Base-by-base conservation (phyloP, 2,888 invertebrate genomes). In the Caenorhabditis auriculariae region DNA sequence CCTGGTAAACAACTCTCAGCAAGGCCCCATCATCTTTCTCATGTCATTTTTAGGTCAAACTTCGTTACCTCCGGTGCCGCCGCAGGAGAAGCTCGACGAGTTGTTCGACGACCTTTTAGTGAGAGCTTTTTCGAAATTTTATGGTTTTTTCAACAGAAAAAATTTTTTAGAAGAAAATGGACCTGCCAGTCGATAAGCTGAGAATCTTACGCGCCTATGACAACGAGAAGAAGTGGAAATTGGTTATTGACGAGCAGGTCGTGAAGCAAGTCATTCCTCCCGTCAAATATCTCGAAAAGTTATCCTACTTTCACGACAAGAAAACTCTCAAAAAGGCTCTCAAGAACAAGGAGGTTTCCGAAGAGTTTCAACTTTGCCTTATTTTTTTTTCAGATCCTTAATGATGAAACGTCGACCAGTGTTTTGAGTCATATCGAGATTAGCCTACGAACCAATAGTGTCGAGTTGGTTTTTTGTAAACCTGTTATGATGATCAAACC, bases 201-300 rank as follows among this genome's bases (percentile, higher is more conserved):
- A 94, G 95, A 85, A 87, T 95, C 37, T 86, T 93, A 69, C 90
- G 91, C 78, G 91, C 90, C 83, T 96, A 96, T 83, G 94, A 95
- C 85, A 89, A 91, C 84, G 92, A 94, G 83, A 95, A 94, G 85
- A 98, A 98, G 86, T 98, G 96, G 96, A 95, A 98, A 85, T 90
- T 98, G 84, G 93, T 98, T 85, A 94, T 94, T 87, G 96, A 98
- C 88, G 94, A 92, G 88, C 62, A 62, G 52, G 52, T 55, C 15
- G 41, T 58, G 28, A 50, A 60, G 54, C 49, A 60, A 54, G 52
- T 67, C 52, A 53, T 64, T 9, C 52, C 58, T 47, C 96, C 98
- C 46, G 88, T 91, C 54, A 91, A 92, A 84, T 98, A 98, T 87
- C 88, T 98, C 83, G 90, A 90, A 84, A 95, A 94, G 84, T 86